phyloP scores from a whole-genome alignment of 1,140 invertebrate species.

The Saccostrea echinata region DNA sequence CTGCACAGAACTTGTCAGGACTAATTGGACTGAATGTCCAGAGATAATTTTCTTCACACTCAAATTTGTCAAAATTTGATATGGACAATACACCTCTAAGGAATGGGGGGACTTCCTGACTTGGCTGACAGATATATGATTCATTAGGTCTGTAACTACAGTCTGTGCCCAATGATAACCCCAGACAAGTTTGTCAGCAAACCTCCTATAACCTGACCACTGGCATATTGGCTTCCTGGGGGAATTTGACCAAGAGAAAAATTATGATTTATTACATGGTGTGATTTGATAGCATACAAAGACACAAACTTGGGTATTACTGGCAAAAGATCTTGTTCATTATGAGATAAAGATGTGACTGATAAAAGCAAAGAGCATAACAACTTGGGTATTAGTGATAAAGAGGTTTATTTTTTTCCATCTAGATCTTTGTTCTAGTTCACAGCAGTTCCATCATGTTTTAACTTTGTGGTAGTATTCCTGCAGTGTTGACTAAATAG shows the following conservation, averaged over 20 bases:
- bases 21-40: conserved; percentile 31
- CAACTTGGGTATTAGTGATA: background rate
- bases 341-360: background rate
- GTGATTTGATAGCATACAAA: background rate
- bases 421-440: background rate
- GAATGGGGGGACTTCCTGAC: conserved; percentile 14
- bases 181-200: background rate
- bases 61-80: conserved; percentile 38
- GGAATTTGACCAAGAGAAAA: background rate
- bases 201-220: background rate
- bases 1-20: conserved; percentile 22
- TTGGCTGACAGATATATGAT: conserved; percentile 19
- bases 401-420: background rate
- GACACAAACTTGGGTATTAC: background rate
- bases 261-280: conserved; percentile 19
- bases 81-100: conserved; percentile 36
- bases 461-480: background rate
- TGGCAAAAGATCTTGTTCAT: background rate
- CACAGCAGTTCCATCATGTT: conserved; percentile 8
- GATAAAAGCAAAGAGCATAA: background rate
- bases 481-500: conserved; percentile 26
- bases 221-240: background rate
- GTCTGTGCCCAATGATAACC: conserved; percentile 15
- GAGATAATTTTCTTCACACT: conserved; percentile 37
- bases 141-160: conserved; percentile 32